Base-by-base conservation (phyloP, 37 sponge, comb jelly and placozoan genomes). In the Halisarca cf. caerulea region DNA sequence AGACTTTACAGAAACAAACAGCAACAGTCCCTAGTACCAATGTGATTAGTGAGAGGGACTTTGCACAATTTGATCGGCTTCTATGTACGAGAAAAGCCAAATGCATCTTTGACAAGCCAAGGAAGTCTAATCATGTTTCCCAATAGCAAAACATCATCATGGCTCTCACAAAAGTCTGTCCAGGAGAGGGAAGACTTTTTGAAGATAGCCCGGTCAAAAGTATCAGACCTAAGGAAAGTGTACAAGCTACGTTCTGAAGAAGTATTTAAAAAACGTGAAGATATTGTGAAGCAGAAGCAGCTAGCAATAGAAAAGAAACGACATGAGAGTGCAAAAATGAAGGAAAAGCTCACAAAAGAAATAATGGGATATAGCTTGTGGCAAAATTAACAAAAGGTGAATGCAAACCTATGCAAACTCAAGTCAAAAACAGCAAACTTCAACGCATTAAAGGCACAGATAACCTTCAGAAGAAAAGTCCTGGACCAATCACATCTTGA, bases 31-130 rank as follows among this genome's bases (percentile, higher is more conserved):
- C 86, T 18, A 86, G 28, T 2, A 59, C 82, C 3, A 81, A 87
- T 35, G 58, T 36, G 0, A 45, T 86, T 38, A 80, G 87, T 69
- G 71, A 80, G 42, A 43, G 70, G 3, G 70, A 72, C 32, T 73
- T 81, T 82, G 86, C 72, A 3, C 14, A 86, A 33, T 27, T 86
- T 2, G 86, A 86, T 51, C 68, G 86, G 1, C 11, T 82, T 1
- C 37, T 82, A 58, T n/a, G n/a, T n/a, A n/a, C n/a, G 74, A 25
- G 75, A 87, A 36, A 87, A 87, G 43, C 88, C 88, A 18, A 80
- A 87, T 73, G 82, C 88, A 8, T 57, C 44, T 25, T 58, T 64
- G 3, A 5, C 81, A 4, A 41, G 75, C 21, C 15, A 81, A 30
- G 82, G 81, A 55, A 64, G 43, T 2, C 35, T 87, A 45, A 73